phyloP scores from a whole-genome alignment of 2,113 vertebrate species.

The Colinus virginianus region DNA sequence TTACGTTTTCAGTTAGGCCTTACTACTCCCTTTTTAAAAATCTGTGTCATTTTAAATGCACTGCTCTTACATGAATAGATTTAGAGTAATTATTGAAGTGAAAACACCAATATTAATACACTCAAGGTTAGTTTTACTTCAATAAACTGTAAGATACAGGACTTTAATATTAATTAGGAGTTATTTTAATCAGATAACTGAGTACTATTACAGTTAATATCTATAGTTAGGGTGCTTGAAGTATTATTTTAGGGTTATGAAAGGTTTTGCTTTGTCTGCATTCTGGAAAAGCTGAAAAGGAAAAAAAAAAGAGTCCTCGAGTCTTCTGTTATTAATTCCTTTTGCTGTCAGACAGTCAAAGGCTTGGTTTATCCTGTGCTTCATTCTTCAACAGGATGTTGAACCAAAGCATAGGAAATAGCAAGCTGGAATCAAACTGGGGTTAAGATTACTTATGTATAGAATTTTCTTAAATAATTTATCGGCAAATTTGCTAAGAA shows the following conservation, averaged over 20 bases:
- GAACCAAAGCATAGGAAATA: background rate
- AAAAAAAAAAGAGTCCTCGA: background rate
- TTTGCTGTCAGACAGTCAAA: background rate
- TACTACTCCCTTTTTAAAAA: background rate
- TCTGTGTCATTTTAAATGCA: background rate
- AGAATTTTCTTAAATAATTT: background rate
- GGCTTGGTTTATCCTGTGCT: background rate
- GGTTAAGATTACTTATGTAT: background rate
- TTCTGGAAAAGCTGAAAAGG: background rate
- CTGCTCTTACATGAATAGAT: background rate
- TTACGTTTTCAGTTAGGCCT: background rate
- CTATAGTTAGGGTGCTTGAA: background rate
- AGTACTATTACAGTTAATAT: background rate
- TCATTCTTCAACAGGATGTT: background rate
- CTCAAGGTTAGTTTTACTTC: background rate
- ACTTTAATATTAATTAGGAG: background rate
- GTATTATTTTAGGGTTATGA: background rate
- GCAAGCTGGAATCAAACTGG: background rate
- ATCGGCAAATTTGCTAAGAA: background rate
- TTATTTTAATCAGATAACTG: background rate
- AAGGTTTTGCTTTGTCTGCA: background rate
- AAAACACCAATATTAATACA: background rate
- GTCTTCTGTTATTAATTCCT: background rate
- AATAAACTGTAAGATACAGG: background rate
- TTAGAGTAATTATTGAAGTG: background rate